Conservation (phyloP, 2,888 invertebrate species). For the Sphaerolaimus hirsutus region DNA sequence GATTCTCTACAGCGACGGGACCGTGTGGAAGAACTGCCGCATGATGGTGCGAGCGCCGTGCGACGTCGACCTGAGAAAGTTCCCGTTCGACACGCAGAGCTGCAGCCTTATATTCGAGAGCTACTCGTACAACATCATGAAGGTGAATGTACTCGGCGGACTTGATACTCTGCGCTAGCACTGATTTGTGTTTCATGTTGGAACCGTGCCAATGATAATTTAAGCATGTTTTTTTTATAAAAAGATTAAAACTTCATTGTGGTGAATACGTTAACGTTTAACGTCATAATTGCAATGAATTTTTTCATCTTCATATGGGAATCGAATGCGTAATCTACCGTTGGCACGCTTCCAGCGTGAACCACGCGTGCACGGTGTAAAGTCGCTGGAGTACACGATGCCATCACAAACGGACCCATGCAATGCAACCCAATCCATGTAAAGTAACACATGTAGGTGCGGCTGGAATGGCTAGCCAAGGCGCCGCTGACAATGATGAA, state of each 20-base stretch:
- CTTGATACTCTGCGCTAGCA: too few relatives aligned
- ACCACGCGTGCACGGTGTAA: too few relatives aligned
- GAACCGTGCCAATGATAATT: too few relatives aligned
- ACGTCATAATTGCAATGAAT: background rate
- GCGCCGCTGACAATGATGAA: conserved; percentile 3
- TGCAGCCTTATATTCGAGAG: conserved; percentile 6
- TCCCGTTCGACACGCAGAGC: conserved; percentile 7
- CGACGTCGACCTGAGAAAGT: conserved; percentile 4
- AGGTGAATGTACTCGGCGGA: conserved; percentile 1
- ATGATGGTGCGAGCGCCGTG: conserved; percentile 6
- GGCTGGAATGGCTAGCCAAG: conserved; percentile 1
- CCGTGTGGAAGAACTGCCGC: conserved; percentile 5
- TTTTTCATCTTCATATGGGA: too few relatives aligned
- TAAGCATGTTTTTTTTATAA: background rate
- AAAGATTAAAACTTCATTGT: background rate
- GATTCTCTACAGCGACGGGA: conserved; percentile 5
- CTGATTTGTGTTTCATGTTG: too few relatives aligned
- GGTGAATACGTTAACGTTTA: too few relatives aligned
- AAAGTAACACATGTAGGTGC: background rate
- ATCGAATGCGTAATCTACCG: too few relatives aligned
- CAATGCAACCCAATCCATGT: background rate
- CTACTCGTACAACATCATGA: conserved; percentile 5
- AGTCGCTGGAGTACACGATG: too few relatives aligned
- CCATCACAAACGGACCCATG: too few relatives aligned
- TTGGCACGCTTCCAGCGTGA: too few relatives aligned